Evolutionary conservation across 2,888 invertebrate species (phyloP).

Genomic region (Podabrus alpinus): DNA sequence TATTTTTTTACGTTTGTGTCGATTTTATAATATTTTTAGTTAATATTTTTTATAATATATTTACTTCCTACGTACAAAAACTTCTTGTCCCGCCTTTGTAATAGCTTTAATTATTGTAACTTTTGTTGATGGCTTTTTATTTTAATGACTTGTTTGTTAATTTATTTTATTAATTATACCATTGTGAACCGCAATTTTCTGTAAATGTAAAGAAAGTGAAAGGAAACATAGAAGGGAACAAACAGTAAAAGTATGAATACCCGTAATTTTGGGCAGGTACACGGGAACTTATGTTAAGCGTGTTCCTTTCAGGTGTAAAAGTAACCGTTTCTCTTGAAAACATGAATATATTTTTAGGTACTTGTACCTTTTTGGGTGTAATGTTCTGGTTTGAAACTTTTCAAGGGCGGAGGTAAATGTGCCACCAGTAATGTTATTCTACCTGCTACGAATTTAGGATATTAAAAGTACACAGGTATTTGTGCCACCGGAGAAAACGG

Average conservation of each 20-base stretch:
- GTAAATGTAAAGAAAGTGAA: neutral
- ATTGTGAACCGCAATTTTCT: neutral
- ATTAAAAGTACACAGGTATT: too few relatives aligned
- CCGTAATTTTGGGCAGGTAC: neutral
- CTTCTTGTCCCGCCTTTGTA: neutral
- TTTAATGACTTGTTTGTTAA: neutral
- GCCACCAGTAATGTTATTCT: too few relatives aligned
- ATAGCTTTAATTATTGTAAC: neutral
- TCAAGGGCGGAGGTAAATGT: too few relatives aligned
- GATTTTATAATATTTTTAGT: too few relatives aligned
- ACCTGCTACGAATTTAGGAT: too few relatives aligned
- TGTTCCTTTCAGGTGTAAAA: neutral
- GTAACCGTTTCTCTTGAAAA: neutral
- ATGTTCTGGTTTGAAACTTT: neutral
- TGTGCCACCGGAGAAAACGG: too few relatives aligned
- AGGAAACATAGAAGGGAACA: neutral
- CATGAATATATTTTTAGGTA: neutral
- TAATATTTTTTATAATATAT: neutral
- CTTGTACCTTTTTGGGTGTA: neutral
- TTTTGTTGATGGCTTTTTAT: neutral
- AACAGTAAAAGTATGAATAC: neutral
- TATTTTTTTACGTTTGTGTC: neutral
- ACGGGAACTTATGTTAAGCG: neutral
- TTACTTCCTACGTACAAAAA: neutral
- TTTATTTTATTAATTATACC: neutral